These are phyloP conservation scores for Belonocnema kinseyi DNA, from an alignment of 1,140 invertebrate genomes.

Conservation along the genomic window DNA sequence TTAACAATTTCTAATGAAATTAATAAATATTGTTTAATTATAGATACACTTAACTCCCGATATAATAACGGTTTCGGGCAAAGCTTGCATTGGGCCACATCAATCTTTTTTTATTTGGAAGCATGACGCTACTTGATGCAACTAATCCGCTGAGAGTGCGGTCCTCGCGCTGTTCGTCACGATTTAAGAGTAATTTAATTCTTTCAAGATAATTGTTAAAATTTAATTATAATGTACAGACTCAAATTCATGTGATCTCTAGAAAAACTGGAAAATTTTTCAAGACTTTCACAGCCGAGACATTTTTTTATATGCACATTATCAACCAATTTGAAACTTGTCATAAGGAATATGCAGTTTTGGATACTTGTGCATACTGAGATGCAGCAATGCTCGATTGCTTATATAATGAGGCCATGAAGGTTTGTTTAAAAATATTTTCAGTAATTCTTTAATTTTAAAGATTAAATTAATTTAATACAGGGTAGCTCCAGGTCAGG, in stretches of 20 bases:
- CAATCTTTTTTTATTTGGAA: too few species aligned
- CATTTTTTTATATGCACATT: conserved; percentile 92
- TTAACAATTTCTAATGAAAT: too few species aligned
- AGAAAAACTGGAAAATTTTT: conserved; percentile 78
- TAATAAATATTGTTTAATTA: too few species aligned
- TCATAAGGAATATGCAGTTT: conserved; percentile 80
- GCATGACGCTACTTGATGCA: too few species aligned
- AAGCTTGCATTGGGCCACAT: too few species aligned
- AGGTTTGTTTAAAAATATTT: conserved; percentile 75
- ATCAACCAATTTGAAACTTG: conserved; percentile 89
- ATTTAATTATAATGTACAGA: conserved; percentile 75
- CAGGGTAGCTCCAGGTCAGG: too few species aligned
- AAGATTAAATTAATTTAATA: neutral
- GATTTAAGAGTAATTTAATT: too few species aligned
- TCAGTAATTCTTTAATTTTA: neutral
- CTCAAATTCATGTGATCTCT: conserved; percentile 84
- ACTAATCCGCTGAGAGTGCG: too few species aligned
- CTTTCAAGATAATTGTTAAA: neutral
- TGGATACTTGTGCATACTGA: conserved; percentile 90
- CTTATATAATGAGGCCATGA: conserved; percentile 88
- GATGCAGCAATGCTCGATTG: conserved; percentile 89
- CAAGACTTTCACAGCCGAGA: conserved; percentile 81
- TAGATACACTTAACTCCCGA: too few species aligned
- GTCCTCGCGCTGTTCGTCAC: too few species aligned
- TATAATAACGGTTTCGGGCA: too few species aligned